Base-by-base conservation (phyloP, 2,888 invertebrate genomes). In the Flexamia atlantica region DNA sequence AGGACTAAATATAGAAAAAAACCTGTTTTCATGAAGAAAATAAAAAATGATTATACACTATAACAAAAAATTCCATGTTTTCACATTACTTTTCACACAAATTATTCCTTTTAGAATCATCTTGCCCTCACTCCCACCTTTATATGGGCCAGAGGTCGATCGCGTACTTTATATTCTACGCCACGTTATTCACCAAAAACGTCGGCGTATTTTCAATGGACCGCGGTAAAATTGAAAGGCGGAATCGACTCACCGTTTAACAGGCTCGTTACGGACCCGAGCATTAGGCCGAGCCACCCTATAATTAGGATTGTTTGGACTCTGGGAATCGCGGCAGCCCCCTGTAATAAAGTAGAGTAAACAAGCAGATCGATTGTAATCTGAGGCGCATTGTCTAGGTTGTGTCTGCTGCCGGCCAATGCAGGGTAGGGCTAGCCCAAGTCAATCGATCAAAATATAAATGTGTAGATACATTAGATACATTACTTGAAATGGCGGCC, bases 291-390 rank as follows among this genome's bases (percentile, higher is more conserved):
- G 68, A 36, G 14, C 30, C 64, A 70, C 70, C 70, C 70, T 70
- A 70, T 70, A 70, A 70, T 70, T 70, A 20, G 70, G 70, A 36
- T 20, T 70, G 40, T 70, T 70, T 70, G 70, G 70, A 36, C 70
- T 70, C 70, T 70, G 70, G 70, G 70, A 70, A 70, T 70, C 70
- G 70, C 70, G 40, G 70, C 70, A 40, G 70, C 36, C 70, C 64
- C 64, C 70, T 70, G 40, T 70, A 70, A 70, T 70, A 70, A 70
- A 32, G 23, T 70, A 64, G 70, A 70, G 70, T 70, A 70, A 70
- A 70, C 70, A 70, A 40, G 36, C 70, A 70, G 40, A 70, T 70
- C 70, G 70, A 70, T 70, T 20, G 70, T 70, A 70, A 70, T 70
- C 70, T 36, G 70, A 40, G 70, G 70, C 70, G 28, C 70, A 70